Evolutionary conservation across 2,797 vertebrate species (phyloP).

Genomic region (Sebastes melanostomus): DNA sequence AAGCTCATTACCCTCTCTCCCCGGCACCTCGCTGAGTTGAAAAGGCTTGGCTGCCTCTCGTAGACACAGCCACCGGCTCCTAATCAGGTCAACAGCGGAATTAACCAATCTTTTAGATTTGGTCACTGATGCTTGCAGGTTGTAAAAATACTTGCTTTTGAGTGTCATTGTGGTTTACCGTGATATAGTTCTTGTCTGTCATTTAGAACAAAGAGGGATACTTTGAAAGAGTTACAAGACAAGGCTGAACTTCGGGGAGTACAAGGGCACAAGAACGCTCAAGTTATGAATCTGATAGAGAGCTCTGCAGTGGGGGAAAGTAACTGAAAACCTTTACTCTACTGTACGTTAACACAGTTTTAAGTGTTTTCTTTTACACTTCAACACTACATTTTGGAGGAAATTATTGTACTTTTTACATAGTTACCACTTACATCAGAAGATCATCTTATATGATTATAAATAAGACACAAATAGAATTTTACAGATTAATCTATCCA

Average conservation of each 20-base stretch:
- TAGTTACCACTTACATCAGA: not conserved
- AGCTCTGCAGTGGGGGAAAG: not conserved
- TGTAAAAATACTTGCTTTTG: slow-evolving; percentile 87
- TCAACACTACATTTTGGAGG: not conserved
- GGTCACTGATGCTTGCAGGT: slow-evolving; percentile 85
- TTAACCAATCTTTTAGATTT: slow-evolving; percentile 86
- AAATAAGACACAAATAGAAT: not conserved
- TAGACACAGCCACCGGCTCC: slow-evolving; percentile 81
- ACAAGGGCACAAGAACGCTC: slow-evolving; percentile 5
- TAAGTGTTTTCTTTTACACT: not conserved
- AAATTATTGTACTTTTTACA: not conserved
- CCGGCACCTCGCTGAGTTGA: slow-evolving; percentile 85
- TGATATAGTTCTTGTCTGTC: slow-evolving; percentile 81
- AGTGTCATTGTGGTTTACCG: slow-evolving; percentile 80
- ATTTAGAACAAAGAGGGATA: slow-evolving; percentile 78
- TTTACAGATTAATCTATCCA: not conserved
- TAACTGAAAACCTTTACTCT: not conserved
- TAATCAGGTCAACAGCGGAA: slow-evolving; percentile 87
- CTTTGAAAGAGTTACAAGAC: slow-evolving; percentile 54
- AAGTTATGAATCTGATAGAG: slow-evolving; percentile 13
- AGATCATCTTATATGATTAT: not conserved
- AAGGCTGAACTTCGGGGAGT: slow-evolving; percentile 28
- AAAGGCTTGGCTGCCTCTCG: slow-evolving; percentile 81
- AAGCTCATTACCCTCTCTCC: slow-evolving; percentile 85
- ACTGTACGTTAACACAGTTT: not conserved